These are phyloP conservation scores for Cochlearius cochlearius DNA, from an alignment of 2,113 vertebrate species.

Conservation along the genomic window DNA sequence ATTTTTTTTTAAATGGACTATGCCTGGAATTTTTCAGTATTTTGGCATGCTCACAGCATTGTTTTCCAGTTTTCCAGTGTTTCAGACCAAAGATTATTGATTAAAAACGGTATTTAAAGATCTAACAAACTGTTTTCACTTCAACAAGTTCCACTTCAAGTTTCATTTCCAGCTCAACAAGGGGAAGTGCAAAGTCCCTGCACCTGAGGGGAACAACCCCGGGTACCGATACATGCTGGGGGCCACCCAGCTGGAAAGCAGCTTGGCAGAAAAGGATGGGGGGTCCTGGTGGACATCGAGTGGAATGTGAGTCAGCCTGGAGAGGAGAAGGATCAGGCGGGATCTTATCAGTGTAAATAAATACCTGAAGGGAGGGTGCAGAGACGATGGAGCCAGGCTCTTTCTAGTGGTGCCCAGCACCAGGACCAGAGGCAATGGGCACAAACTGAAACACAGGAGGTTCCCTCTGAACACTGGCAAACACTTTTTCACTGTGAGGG, in stretches of 20 bases:
- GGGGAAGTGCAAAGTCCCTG: background rate
- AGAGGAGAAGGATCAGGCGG: rapidly evolving
- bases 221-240: too few species aligned
- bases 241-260: background rate
- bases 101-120: background rate
- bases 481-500: background rate
- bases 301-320: background rate
- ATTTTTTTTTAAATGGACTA: background rate
- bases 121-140: background rate
- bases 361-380: background rate
- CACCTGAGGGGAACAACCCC: background rate
- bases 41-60: background rate
- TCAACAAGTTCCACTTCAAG: background rate
- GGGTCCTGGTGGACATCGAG: background rate
- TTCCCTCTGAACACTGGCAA: background rate
- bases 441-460: background rate
- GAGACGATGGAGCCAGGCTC: background rate
- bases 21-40: background rate
- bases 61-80: background rate
- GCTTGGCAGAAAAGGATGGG: too few species aligned
- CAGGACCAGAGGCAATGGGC: background rate
- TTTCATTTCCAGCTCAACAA: background rate
- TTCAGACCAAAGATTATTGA: background rate
- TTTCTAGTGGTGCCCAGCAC: background rate
- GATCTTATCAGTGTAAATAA: background rate